Evolutionary conservation across 2,113 vertebrate species (phyloP).

Genomic region (Murina feae): DNA sequence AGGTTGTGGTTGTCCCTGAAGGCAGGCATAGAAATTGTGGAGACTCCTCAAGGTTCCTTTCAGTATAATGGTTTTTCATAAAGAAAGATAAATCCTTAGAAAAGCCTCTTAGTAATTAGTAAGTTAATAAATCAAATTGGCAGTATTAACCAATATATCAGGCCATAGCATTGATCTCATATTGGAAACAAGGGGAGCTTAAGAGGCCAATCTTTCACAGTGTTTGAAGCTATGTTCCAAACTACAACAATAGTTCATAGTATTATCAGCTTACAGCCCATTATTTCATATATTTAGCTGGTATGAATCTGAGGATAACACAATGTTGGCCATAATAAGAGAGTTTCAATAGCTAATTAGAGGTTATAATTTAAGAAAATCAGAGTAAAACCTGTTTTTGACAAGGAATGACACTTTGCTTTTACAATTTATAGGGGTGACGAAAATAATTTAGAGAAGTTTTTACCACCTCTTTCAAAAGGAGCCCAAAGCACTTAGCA

Average conservation of each 20-base stretch:
- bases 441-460: conserved; percentile 68
- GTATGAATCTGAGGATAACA: conserved; percentile 45
- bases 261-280: conserved; percentile 49
- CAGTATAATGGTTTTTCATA: not conserved
- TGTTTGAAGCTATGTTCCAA: conserved; percentile 24
- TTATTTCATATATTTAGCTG: conserved; percentile 57
- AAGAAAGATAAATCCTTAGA: conserved; percentile 44
- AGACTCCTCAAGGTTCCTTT: not conserved
- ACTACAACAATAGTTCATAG: conserved; percentile 21
- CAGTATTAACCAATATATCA: conserved; percentile 55
- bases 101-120: conserved; percentile 54
- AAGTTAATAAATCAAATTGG: conserved; percentile 70
- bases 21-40: not conserved
- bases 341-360: conserved; percentile 68
- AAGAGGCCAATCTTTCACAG: conserved; percentile 19
- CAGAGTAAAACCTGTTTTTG: conserved; percentile 34
- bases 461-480: conserved; percentile 50
- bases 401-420: conserved; percentile 62
- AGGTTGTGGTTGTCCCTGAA: not conserved
- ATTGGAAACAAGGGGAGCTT: conserved; percentile 43
- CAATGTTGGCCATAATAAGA: conserved; percentile 59
- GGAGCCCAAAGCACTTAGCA: conserved; percentile 53
- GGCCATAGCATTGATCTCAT: conserved; percentile 31
- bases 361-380: conserved; percentile 70
- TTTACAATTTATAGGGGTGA: conserved; percentile 61